Percentiles rank a stretch among this genome's conserved stretches.
Conservation (phyloP, 2,113 vertebrate genomes). For the Percopsis transmontana region DNA sequence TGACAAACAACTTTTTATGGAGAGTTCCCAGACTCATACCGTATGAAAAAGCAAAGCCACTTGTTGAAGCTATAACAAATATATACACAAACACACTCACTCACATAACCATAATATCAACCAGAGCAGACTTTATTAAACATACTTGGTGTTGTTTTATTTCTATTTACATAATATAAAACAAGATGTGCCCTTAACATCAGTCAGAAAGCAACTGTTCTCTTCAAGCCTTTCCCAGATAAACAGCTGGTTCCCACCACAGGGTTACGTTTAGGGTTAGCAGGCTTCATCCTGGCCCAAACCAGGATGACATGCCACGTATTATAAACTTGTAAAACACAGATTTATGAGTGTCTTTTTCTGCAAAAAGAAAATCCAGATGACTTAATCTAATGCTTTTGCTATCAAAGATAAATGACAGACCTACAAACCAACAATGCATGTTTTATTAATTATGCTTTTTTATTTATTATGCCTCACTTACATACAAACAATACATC, state of each 20-base stretch:
- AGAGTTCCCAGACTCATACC: no score
- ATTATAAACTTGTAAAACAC: no score
- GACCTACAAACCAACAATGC: background rate
- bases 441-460: no score
- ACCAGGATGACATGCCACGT: no score
- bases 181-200: conserved; percentile 67
- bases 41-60: background rate
- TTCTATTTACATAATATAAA: conserved; percentile 72
- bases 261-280: conserved; percentile 33
- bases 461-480: no score
- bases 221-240: conserved; percentile 39
- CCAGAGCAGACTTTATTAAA: conserved; percentile 64
- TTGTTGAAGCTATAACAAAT: background rate
- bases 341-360: no score
- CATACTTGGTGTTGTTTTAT: conserved; percentile 59
- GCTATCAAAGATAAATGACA: conserved; percentile 4
- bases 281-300: no score
- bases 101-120: conserved; percentile 33
- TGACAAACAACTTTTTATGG: background rate
- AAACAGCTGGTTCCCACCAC: conserved; percentile 33
- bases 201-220: conserved; percentile 57
- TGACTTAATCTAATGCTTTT: conserved; percentile 12
- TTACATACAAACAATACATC: background rate
- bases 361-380: no score
- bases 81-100: background rate